Base-by-base conservation (phyloP, 2,113 vertebrate genomes). In the Sylvicapra grimmia region DNA sequence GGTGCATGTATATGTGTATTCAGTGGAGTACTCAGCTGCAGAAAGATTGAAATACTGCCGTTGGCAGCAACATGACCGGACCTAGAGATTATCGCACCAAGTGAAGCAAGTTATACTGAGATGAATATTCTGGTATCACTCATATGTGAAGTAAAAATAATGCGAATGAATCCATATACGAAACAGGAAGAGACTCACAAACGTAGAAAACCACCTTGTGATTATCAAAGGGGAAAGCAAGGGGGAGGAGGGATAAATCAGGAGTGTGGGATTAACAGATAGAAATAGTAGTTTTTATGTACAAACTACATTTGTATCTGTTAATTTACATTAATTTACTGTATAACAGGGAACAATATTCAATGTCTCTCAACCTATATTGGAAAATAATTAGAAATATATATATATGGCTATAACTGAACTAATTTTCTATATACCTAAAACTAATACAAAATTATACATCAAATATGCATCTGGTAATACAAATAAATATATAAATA, bases 1-100 rank as follows among this genome's bases (percentile, higher is more conserved):
- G 9, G 44, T 18, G 0, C 77, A 6, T 6, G 68, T 3, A 1
- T 6, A 0, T 12, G 3, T 36, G 5, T 6, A 3, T 3, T 23
- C 68, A 6, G n/a, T 6, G 68, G n/a, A 0, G 36, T 18, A 10
- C 44, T 80, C 2, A 5, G 44, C 25, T 8, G 8, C 31, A 6
- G 49, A 51, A 33, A 6, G 79, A 51, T 6, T 19, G 47, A 3
- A 33, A 80, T 4, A 1, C 23, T 31, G 27, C 79, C 8, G 1
- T 51, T 33, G 6, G 29, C 79, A 51, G 79, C 29, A 80, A 11
- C 29, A 2, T 51, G 47, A 18, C 6, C 6, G 79, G 16, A 19
- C 79, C 77, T 11, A 33, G 79, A 49, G 29, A 11, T 33, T 2
- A 12, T 80, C 47, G 18, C 6, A 3, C 47, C 6, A 8, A 33